Conservation (phyloP, 2,888 invertebrate genomes). For the Microctonus aethiopoides region DNA sequence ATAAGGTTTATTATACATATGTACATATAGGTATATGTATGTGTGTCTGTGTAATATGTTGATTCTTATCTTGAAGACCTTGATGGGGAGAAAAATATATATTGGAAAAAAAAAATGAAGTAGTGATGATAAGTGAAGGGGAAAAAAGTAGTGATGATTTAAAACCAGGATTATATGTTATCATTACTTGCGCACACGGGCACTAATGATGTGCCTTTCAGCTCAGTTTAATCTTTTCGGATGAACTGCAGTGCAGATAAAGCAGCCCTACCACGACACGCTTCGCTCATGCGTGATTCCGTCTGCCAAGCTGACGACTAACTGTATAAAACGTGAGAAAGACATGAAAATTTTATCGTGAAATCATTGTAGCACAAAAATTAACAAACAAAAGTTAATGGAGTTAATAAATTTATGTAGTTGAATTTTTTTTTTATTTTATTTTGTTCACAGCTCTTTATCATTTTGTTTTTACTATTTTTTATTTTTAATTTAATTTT, state of each 20-base stretch:
- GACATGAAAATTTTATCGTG: conserved; percentile 30
- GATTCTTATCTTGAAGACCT: background rate
- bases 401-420: background rate
- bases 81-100: conserved; percentile 6
- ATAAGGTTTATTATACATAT: too few relatives aligned
- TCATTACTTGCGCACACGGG: conserved; percentile 27
- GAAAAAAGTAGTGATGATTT: conserved; percentile 15
- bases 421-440: background rate
- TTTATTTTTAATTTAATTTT: background rate
- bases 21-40: background rate
- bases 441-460: background rate
- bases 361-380: background rate
- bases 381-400: background rate
- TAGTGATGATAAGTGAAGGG: background rate
- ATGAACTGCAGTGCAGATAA: conserved; percentile 33
- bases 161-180: conserved; percentile 32
- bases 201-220: conserved; percentile 39
- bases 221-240: conserved; percentile 39
- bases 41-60: background rate
- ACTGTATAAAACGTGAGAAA: conserved; percentile 20
- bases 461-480: background rate
- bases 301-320: conserved; percentile 44
- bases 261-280: conserved; percentile 2
- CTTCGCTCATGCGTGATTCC: conserved; percentile 43
- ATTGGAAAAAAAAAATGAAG: background rate